phyloP scores from a whole-genome alignment of 2,888 invertebrate genomes.

The Polyommatus icarus region DNA sequence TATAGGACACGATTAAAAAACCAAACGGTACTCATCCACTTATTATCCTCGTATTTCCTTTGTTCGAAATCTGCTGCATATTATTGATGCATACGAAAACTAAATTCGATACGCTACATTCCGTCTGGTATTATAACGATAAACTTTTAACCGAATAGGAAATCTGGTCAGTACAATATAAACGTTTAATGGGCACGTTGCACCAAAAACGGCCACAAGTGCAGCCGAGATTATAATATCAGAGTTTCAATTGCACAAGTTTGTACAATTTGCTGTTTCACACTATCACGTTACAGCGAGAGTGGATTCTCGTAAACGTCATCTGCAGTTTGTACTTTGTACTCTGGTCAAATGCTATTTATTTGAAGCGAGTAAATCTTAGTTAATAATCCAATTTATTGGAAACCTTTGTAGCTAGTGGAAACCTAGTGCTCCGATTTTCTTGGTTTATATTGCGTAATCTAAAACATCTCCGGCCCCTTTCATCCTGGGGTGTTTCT shows the following conservation, averaged over 20 bases:
- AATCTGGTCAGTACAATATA: conserved; percentile 58
- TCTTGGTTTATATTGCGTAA: too few species aligned
- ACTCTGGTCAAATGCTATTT: too few species aligned
- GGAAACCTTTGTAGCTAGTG: neutral
- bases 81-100: too few species aligned
- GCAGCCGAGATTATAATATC: conserved; percentile 74
- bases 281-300: conserved; percentile 59
- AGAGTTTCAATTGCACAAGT: conserved; percentile 77
- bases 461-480: too few species aligned
- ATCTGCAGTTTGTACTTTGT: neutral
- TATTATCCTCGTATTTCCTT: too few species aligned
- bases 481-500: too few species aligned
- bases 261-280: conserved; percentile 70
- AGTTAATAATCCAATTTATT: neutral
- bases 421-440: too few species aligned
- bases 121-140: neutral
- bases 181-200: conserved; percentile 57
- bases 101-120: neutral
- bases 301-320: conserved; percentile 38
- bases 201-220: conserved; percentile 67
- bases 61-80: too few species aligned
- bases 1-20: too few species aligned
- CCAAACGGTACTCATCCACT: too few species aligned
- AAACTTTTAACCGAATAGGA: conserved; percentile 40
- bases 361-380: too few species aligned